phyloP scores from a whole-genome alignment of 2,113 vertebrate genomes.

The Engraulis encrasicolus region DNA sequence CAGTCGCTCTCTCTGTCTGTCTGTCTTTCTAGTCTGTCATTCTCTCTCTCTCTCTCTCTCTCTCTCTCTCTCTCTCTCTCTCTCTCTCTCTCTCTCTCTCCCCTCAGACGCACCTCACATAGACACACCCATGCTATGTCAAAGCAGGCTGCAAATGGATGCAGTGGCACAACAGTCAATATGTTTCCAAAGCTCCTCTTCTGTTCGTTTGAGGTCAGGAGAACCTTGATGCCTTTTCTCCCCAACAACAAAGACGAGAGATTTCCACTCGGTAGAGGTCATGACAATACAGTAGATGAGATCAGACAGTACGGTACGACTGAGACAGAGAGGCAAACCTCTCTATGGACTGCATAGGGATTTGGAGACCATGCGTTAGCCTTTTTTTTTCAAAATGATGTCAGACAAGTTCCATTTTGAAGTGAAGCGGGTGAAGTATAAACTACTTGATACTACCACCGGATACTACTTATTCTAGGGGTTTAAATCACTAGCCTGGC shows the following conservation, averaged over 20 bases:
- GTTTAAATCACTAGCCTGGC: no score
- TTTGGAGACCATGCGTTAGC: no score
- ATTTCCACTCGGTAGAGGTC: no score
- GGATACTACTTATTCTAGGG: no score
- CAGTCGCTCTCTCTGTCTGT: constrained; percentile 33
- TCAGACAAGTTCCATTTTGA: no score
- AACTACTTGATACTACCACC: no score
- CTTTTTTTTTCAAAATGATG: no score
- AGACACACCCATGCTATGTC: constrained; percentile 67
- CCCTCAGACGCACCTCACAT: constrained; percentile 55
- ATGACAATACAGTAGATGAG: no score
- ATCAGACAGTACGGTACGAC: neutral
- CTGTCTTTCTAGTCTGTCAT: no score
- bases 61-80: constrained; percentile 17
- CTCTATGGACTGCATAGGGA: no score
- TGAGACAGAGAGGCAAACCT: neutral
- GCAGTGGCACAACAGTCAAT: constrained; percentile 68
- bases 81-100: constrained; percentile 33
- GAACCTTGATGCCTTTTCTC: constrained; percentile 54
- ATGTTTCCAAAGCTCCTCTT: constrained; percentile 61
- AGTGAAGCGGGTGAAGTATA: no score
- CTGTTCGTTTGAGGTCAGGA: constrained; percentile 56
- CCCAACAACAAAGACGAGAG: constrained; percentile 59
- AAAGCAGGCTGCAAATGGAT: constrained; percentile 61
- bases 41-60: no score